Percentiles rank a stretch among this genome's conserved stretches.
Conservation (phyloP, 2,113 vertebrate species). For the Oryzias woworae region DNA sequence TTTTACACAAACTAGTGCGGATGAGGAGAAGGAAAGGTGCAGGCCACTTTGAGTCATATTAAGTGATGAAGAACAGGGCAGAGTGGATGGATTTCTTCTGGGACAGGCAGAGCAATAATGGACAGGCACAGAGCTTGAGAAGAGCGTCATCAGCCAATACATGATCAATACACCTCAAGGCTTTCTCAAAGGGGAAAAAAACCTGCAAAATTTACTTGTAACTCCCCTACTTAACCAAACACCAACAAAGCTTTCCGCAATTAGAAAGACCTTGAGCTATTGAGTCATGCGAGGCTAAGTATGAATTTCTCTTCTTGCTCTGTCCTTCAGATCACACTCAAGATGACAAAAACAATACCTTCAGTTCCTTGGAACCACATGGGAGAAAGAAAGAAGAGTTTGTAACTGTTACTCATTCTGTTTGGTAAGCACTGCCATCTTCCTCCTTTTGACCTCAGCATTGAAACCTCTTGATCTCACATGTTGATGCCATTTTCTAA, state of each 20-base stretch:
- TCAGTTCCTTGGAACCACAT: constrained; percentile 80
- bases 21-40: constrained; percentile 70
- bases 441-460: constrained; percentile 40
- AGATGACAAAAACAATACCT: constrained; percentile 77
- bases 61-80: constrained; percentile 64
- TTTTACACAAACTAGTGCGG: constrained; percentile 50
- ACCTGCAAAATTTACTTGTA: background rate
- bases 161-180: constrained; percentile 43
- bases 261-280: constrained; percentile 28
- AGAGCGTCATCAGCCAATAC: constrained; percentile 47
- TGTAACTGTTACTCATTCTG: constrained; percentile 65
- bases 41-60: constrained; percentile 64
- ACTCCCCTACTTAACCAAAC: constrained; percentile 7
- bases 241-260: constrained; percentile 3
- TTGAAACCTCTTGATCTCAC: constrained; percentile 33
- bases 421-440: constrained; percentile 41
- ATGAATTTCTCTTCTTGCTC: constrained; percentile 61
- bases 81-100: constrained; percentile 71
- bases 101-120: constrained; percentile 67
- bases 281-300: constrained; percentile 52
- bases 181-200: constrained; percentile 7
- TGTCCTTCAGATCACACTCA: constrained; percentile 61
- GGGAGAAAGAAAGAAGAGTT: constrained; percentile 75
- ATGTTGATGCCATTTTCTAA: constrained; percentile 25
- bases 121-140: constrained; percentile 58